A percentile compares a stretch with the other conserved stretches of the same genome.
These are phyloP conservation scores for Ramphastos sulfuratus DNA, from an alignment of 2,113 vertebrate genomes.

Conservation along the genomic window DNA sequence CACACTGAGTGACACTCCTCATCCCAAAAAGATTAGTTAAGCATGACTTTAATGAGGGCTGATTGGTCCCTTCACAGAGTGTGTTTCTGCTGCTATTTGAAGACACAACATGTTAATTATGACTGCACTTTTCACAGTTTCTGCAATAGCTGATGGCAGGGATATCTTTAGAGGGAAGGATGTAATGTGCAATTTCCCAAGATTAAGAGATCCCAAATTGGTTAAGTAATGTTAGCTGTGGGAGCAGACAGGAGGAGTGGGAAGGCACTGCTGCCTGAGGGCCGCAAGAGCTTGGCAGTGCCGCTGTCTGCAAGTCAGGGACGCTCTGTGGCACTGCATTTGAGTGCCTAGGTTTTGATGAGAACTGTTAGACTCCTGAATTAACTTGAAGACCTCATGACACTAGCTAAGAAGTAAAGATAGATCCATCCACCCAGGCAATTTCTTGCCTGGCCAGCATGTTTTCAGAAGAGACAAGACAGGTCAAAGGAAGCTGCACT, in stretches of 20 bases:
- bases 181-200: background rate
- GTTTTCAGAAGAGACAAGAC: background rate
- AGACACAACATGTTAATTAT: background rate
- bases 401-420: background rate
- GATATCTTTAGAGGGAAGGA: background rate
- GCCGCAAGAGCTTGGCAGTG: accelerated
- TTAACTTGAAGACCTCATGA: background rate
- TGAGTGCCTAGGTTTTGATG: background rate
- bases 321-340: background rate
- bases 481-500: background rate
- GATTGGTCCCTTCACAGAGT: background rate
- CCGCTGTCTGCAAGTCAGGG: accelerated
- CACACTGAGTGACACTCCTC: background rate
- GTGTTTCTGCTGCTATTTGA: background rate
- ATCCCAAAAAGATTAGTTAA: background rate
- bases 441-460: background rate
- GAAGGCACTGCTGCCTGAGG: background rate
- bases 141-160: background rate
- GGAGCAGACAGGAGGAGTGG: background rate
- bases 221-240: background rate
- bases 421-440: background rate
- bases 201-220: background rate
- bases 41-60: conserved; percentile 4
- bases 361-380: background rate
- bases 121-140: background rate